These are phyloP conservation scores for Molossus molossus DNA, from an alignment of 2,797 vertebrate species.

Conservation along the genomic window DNA sequence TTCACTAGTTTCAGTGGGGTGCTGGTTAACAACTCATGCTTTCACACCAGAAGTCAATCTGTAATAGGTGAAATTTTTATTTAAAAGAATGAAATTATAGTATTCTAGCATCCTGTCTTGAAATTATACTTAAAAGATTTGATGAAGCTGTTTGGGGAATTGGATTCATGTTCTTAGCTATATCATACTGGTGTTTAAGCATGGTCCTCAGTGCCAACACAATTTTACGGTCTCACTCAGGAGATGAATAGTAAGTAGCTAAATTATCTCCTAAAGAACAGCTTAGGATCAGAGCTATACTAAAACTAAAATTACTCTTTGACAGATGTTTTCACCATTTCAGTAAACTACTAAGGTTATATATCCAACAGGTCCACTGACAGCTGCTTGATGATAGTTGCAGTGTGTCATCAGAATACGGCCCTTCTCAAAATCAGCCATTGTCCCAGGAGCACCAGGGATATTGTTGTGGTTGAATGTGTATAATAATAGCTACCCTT, in stretches of 20 bases:
- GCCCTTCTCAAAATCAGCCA: background rate
- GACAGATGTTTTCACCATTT: background rate
- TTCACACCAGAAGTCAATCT: background rate
- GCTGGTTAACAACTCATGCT: background rate
- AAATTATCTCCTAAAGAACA: background rate
- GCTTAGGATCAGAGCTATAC: background rate
- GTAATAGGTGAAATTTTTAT: background rate
- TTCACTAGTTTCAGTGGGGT: background rate
- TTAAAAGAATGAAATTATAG: background rate
- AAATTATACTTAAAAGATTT: conserved; percentile 35
- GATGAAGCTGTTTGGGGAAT: background rate
- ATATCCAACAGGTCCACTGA: background rate
- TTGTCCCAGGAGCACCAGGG: background rate
- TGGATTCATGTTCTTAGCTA: background rate
- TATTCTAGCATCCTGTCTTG: background rate
- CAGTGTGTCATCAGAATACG: background rate
- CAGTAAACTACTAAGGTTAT: background rate
- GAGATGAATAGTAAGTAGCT: conserved; percentile 5
- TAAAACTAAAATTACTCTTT: conserved; percentile 45
- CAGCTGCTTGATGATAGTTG: background rate
- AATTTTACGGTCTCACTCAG: background rate
- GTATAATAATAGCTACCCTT: background rate
- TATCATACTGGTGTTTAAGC: background rate
- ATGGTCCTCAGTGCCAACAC: background rate
- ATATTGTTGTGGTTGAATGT: conserved; percentile 14